phyloP scores from a whole-genome alignment of 2,113 vertebrate genomes.

The Poeciliopsis turrubarensis region DNA sequence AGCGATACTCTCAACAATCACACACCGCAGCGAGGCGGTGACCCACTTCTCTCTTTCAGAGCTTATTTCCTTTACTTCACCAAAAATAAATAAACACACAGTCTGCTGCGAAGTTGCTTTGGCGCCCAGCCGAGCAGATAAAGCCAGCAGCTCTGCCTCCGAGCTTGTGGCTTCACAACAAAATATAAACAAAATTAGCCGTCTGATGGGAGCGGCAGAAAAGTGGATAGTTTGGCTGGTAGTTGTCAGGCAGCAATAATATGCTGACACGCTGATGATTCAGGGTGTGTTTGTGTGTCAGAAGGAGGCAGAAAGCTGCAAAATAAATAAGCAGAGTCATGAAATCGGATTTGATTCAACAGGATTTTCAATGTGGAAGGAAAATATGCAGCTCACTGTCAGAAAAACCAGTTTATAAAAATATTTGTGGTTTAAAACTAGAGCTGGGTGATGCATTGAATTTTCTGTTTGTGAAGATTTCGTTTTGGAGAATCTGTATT shows the following conservation, averaged over 20 bases:
- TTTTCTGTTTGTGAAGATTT: too few species aligned
- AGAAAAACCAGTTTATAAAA: background rate
- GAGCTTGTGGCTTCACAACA: background rate
- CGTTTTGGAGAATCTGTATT: too few species aligned
- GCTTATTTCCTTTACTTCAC: background rate
- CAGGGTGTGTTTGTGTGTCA: background rate
- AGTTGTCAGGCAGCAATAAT: background rate
- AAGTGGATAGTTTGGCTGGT: background rate
- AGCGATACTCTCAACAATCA: slow-evolving; percentile 1
- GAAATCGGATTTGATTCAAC: background rate
- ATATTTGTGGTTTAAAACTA: background rate
- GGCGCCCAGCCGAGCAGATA: background rate
- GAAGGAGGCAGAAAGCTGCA: background rate
- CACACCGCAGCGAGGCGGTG: background rate
- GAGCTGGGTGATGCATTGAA: too few species aligned
- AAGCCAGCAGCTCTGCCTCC: background rate
- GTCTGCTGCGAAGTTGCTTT: background rate
- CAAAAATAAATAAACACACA: slow-evolving; percentile 1
- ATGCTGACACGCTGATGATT: background rate
- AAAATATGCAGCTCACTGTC: background rate
- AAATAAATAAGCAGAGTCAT: background rate
- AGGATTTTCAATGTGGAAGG: background rate
- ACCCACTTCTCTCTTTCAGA: background rate
- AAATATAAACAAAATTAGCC: background rate
- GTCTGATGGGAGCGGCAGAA: background rate